Conservation (phyloP, 2,888 invertebrate species). For the Limenitis camilla region DNA sequence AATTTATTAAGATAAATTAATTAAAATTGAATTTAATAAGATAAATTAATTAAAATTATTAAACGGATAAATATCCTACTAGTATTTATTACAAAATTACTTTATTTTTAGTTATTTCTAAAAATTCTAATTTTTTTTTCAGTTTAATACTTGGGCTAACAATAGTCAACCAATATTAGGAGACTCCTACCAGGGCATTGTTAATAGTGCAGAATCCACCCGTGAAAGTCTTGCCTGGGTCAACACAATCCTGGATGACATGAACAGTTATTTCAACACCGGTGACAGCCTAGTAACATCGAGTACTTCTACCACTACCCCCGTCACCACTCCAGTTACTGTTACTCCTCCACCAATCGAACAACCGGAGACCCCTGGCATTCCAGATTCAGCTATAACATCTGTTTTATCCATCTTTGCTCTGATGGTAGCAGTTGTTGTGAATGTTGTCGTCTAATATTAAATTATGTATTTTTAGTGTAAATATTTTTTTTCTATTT, state of each 20-base stretch:
- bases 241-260: slow-evolving; percentile 30
- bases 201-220: slow-evolving; percentile 31
- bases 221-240: slow-evolving; percentile 41
- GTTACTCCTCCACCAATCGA: slow-evolving; percentile 26
- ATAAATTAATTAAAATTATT: no score
- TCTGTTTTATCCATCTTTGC: slow-evolving; percentile 37
- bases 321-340: slow-evolving; percentile 21
- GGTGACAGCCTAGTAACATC: slow-evolving; percentile 28
- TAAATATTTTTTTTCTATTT: no score
- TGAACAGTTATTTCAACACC: slow-evolving; percentile 38
- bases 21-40: neutral
- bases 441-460: slow-evolving; percentile 36
- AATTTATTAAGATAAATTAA: slow-evolving; percentile 16
- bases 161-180: slow-evolving; percentile 32
- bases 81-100: neutral
- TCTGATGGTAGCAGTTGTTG: slow-evolving; percentile 34
- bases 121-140: slow-evolving; percentile 18
- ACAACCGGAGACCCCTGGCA: slow-evolving; percentile 40
- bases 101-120: no score
- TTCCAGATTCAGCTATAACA: slow-evolving; percentile 44
- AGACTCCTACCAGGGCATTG: slow-evolving; percentile 28
- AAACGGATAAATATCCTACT: neutral
- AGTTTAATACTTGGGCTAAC: slow-evolving; percentile 55
- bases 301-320: slow-evolving; percentile 18
- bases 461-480: neutral